Base-by-base conservation (phyloP, 2,797 vertebrate genomes). In the Rhabdophis nuchalis region DNA sequence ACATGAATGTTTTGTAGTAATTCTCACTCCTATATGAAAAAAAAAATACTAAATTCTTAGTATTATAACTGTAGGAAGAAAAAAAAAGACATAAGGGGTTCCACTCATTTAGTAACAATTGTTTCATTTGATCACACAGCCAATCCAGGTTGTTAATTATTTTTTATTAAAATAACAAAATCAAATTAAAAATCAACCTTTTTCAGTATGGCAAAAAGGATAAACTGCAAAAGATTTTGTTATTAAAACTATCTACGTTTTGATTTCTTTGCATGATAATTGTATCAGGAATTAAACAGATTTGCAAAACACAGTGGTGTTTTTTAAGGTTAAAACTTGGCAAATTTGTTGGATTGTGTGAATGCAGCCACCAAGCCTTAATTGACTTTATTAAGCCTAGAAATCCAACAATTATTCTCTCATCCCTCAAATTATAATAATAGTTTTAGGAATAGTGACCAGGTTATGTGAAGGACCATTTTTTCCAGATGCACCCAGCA, bases 11-110 rank as follows among this genome's bases (percentile, higher is more conserved):
- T 85, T 20, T 87, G 32, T 25, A 89, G 77, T 20, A 46, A 52
- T 77, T 87, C 46, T 91, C 32, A 90, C 32, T 77, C 54, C 56
- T 90, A 29, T 29, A 82, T 46, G 52, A 82, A 90, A 87, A 54
- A 41, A 50, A 52, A 85, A 82, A n/a, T n/a, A n/a, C n/a, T 87
- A 93, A 41, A 36, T 64, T 60, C 85, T 90, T 85, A 87, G 7
- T 36, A 87, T 92, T 82, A 54, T 50, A 56, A 46, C 6, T 32
- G 25, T 25, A 60, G 20, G 20, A 23, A 72, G 61, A 25, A 13
- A 32, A 89, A 88, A 89, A 88, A 91, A 41, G 29, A 41, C 89
- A 92, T 58, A 14, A 32, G 57, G 52, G 57, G 20, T 92, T 87
- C 58, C 25, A n/a, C n/a, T 92, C 10, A 89, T 72, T 90, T 50